Base-by-base conservation (phyloP, 2,113 vertebrate species). In the Pardalotus punctatus region DNA sequence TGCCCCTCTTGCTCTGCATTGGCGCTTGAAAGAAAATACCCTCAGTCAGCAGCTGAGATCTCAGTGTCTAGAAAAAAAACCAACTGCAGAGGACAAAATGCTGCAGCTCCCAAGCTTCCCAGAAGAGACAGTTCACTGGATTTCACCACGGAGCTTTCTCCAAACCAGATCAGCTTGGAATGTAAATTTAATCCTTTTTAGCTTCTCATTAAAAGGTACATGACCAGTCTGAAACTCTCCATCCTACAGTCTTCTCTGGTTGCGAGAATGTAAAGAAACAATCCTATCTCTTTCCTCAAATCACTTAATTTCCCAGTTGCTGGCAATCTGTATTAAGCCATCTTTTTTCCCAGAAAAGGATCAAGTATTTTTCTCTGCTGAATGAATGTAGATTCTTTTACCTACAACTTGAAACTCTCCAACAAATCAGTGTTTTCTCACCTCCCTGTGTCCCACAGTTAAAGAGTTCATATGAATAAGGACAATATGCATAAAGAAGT, bases 1-100 rank as follows among this genome's bases (percentile, higher is more conserved):
- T 69, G 83, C 40, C 73, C 48, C 76, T 76, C 36, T 78, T 87
- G 69, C 38, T 89, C 69, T 72, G 70, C 57, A 67, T 1, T 76
- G 43, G 78, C 48, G 61, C 80, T 88, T 90, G 85, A 92, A 95
- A 85, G 53, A 79, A 92, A 94, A 90, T 29, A 86, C 24, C 54
- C 51, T 88, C 86, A 88, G 79, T 84, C 80, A 89, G 57, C 31
- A 87, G 81, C 78, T 48, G 73, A 85, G 90, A 85, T 58, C 65
- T 81, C 50, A 69, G 47, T 6, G 3, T 62, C 73, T 22, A 47
- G 78, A 90, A 89, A 90, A 50, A 82, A 90, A 94, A 74, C 25
- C 2, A 84, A 69, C 47, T 51, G 51, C 47, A 60, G 65, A 81
- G 86, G 64, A 86, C 58, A 86, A 86, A 94, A 74, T 3, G 1